Base-by-base conservation (phyloP, 2,113 vertebrate species). In the Eurystomus gularis region DNA sequence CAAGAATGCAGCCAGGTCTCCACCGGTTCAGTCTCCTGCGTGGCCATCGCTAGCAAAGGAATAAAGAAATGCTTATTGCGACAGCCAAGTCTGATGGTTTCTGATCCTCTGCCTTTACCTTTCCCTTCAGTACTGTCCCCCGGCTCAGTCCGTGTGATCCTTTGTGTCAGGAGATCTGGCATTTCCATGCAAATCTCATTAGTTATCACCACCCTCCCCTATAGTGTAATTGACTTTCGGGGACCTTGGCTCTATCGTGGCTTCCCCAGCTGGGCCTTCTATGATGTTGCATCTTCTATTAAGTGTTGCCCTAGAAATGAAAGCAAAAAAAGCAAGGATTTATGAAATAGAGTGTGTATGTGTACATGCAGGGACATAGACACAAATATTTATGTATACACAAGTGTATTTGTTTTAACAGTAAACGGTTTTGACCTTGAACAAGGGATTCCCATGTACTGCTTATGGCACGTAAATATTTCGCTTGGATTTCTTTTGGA, bases 181-280 rank as follows among this genome's bases (percentile, higher is more conserved):
- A 86, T 90, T 83, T 42, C 90, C 93, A 78, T 66, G 91, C 93
- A 82, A 66, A 90, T 62, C 92, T 88, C 68, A 57, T 46, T 5
- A 24, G 89, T 39, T 64, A 21, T 42, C 39, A 0, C 42, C 84
- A 37, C 82, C 66, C 81, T 61, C 75, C 80, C 75, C 94, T 25
- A 1, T 79, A 40, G 49, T 4, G 7, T 44, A 40, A 91, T 55
- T 76, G 81, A 44, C 90, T 91, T 82, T 48, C 28, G 10, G 61
- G 61, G 76, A 31, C 73, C 61, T 65, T 40, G 84, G 66, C 87
- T 65, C 31, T 26, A 11, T 15, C 25, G 0, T 20, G 68, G 33
- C 64, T 92, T 88, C 64, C 51, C 60, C 82, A 58, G 68, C 82
- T 46, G 37, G 8, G 26, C 10, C 46, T 76, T 23, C 48, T 54